Evolutionary conservation across 1,140 invertebrate genomes (phyloP).

Genomic region (Myzus persicae): DNA sequence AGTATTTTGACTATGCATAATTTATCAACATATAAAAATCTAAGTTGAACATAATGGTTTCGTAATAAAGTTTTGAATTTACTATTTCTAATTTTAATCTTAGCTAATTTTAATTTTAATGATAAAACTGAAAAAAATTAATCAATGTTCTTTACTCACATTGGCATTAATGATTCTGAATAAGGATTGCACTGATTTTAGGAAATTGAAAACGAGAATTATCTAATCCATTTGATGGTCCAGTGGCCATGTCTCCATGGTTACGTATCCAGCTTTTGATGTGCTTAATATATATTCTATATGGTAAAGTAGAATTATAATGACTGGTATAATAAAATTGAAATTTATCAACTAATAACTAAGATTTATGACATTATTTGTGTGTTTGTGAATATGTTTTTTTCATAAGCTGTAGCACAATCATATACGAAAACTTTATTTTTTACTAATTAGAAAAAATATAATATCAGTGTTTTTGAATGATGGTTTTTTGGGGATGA

Average conservation of each 20-base stretch:
- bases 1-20: background rate
- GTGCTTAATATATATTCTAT: background rate
- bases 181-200: background rate
- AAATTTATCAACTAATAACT: no score
- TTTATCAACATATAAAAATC: background rate
- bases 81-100: background rate
- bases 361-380: no score
- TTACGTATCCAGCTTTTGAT: background rate
- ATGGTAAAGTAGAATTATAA: background rate
- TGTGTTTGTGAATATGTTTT: no score
- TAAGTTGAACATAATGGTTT: background rate
- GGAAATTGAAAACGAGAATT: background rate
- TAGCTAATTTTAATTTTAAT: constrained; percentile 1
- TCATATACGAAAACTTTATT: no score
- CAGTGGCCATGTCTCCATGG: background rate
- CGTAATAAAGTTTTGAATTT: background rate
- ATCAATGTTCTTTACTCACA: background rate
- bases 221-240: background rate
- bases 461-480: no score
- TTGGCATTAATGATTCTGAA: background rate
- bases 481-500: no score
- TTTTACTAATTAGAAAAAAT: no score
- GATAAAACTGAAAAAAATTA: background rate
- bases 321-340: no score
- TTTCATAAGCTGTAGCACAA: no score